A percentile compares a stretch with the other conserved stretches of the same genome.
These are phyloP conservation scores for Colistium nudipinnis DNA, from an alignment of 2,113 vertebrate species.

Conservation along the genomic window DNA sequence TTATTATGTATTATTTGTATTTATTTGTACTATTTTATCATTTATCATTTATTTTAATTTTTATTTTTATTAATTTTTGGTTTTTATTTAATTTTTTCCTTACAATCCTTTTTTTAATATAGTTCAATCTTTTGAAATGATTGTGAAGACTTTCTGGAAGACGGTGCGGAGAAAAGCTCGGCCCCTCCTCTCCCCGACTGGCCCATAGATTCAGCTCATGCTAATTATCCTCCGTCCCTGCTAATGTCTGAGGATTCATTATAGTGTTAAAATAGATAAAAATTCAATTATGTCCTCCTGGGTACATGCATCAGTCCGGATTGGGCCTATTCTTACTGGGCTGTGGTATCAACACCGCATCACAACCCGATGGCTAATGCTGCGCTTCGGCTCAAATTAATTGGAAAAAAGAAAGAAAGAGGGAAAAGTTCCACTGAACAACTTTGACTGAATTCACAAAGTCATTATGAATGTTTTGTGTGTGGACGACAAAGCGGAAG, in stretches of 20 bases:
- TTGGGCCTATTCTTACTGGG: slow-evolving; percentile 40
- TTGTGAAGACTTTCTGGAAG: slow-evolving; percentile 7
- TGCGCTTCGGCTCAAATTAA: slow-evolving; percentile 43
- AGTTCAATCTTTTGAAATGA: slow-evolving; percentile 38
- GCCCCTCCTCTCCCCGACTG: slow-evolving; percentile 14
- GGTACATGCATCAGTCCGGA: slow-evolving; percentile 58
- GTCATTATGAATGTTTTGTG: slow-evolving; percentile 3
- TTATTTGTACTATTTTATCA: no score
- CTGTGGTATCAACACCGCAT: slow-evolving; percentile 52
- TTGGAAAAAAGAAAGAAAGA: slow-evolving; percentile 4
- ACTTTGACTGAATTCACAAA: slow-evolving; percentile 9
- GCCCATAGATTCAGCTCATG: slow-evolving; percentile 56
- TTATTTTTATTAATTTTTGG: no score
- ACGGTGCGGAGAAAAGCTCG: slow-evolving; percentile 22
- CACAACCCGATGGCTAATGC: slow-evolving; percentile 41
- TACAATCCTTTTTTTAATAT: no score
- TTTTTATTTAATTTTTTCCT: no score
- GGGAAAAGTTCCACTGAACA: slow-evolving; percentile 33
- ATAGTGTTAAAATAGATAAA: slow-evolving; percentile 74
- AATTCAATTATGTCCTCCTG: slow-evolving; percentile 75
- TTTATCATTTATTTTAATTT: no score
- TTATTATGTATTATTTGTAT: no score
- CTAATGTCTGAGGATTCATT: slow-evolving; percentile 73
- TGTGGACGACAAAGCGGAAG: no score
- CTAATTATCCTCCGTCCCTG: slow-evolving; percentile 63